These are phyloP conservation scores for Cottoperca gobio DNA, from an alignment of 2,797 vertebrate genomes.

Conservation along the genomic window DNA sequence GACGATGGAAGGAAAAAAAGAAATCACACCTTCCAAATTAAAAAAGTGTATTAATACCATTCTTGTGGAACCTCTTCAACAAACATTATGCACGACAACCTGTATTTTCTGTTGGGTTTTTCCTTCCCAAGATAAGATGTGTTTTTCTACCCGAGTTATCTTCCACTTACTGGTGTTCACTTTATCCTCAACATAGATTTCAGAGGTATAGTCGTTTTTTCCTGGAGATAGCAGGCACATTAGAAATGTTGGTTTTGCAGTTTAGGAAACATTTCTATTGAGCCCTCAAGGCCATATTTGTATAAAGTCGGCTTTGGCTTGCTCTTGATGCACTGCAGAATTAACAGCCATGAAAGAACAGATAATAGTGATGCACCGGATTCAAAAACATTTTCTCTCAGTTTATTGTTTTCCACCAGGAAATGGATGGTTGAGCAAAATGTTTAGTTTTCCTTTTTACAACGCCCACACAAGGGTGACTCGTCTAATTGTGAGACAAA, in stretches of 20 bases:
- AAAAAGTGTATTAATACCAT: conserved; percentile 14
- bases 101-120: conserved; percentile 43
- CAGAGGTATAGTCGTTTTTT: conserved; percentile 45
- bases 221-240: conserved; percentile 35
- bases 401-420: conserved; percentile 9
- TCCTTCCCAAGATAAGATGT: conserved; percentile 42
- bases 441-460: conserved; percentile 40
- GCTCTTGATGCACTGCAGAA: conserved; percentile 30
- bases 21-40: conserved; percentile 11
- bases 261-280: conserved; percentile 41
- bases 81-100: conserved; percentile 9
- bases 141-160: conserved; percentile 45
- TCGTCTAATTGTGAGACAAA: conserved; percentile 59
- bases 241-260: conserved; percentile 42
- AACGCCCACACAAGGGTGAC: conserved; percentile 39
- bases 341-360: conserved; percentile 15
- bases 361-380: conserved; percentile 24
- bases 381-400: conserved; percentile 21
- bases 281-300: conserved; percentile 26
- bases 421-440: conserved; percentile 40
- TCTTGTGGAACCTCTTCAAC: conserved; percentile 17
- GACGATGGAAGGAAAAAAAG: conserved; percentile 7
- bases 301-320: conserved; percentile 24
- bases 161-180: conserved; percentile 38
- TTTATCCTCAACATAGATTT: conserved; percentile 56